Evolutionary conservation across 2,797 vertebrate species (phyloP), one percentile per base, ranked within the genome.

Genomic region (Pachyuromys duprasi): DNA sequence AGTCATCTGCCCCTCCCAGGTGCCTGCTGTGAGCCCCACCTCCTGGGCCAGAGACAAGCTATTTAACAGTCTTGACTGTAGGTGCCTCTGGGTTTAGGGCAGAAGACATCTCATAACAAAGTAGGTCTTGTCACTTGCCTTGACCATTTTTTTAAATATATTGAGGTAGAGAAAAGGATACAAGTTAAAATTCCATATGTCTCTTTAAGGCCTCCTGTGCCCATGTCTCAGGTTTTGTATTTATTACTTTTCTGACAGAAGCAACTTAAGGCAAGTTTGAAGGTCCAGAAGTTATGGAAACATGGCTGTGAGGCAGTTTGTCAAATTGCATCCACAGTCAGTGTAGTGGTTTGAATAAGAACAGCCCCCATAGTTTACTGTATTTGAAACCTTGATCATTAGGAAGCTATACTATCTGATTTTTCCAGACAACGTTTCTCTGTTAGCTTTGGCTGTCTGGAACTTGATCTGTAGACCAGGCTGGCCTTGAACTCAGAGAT

Each of bases 161-260:
- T 45, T 31, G 36, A 93, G 91, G n/a, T 28, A 31, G n/a, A 89
- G 94, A 53, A 89, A 70, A 91, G 0, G 57, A 70, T n/a, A 33
- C n/a, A 78, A 88, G 55, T 93, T 91, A 76, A 78, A 74, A 93
- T 79, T 55, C 55, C 83, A 28, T 31, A 18, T 94, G 24, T 89
- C 70, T 79, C 42, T 39, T 55, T 7, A 18, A 90, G 76, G 33
- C 72, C 84, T 42, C 3, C 3, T 24, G 2, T 33, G 24, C 31
- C 49, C 42, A 0, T 42, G 49, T 86, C 62, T 67, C 55, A 8
- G 20, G 67, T 89, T 95, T 28, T 55, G 28, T 80, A 22, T 33
- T 57, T 5, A 22, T 80, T 80, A 8, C n/a, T 57, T 82, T 62
- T 62, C 36, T 62, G 79, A 17, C 55, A 60, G 60, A 62, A 62